Base-by-base conservation (phyloP, 2,888 invertebrate species). In the Tenthredo mesomela region DNA sequence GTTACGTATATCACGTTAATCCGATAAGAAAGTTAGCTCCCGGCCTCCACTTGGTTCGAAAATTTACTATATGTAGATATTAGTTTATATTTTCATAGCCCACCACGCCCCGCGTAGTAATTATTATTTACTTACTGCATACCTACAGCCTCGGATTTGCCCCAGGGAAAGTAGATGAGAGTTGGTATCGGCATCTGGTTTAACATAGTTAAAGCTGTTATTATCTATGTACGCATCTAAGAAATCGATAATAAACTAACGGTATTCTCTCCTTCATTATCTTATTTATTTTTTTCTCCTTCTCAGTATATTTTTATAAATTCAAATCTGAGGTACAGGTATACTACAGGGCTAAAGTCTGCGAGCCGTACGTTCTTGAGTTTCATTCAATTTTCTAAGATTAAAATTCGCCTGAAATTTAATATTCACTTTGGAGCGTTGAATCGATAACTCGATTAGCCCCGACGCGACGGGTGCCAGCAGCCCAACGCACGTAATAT, bases 401-500 rank as follows among this genome's bases (percentile, higher is more conserved):
- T 89, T 87, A 90, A 89, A 89, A 89, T 89, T 89, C 87, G 86
- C 86, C 82, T 86, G 86, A 88, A 90, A 90, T 90, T 88, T 90
- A 90, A 90, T 90, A 90, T 90, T 90, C 89, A 82, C 86, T 84
- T 67, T 77, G 86, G 75, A 87, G 86, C 86, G 87, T 82, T 84
- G 90, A 89, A 91, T 90, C 90, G 91, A 90, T 90, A 90, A 90
- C 90, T 91, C 90, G 90, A 91, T 90, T 90, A 90, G 89, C 88
- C 70, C 5, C 33, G 47, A 47, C 47, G 47, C 89, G 90, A 88
- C 88, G 89, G 86, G 84, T 85, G 80, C 85, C 61, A 21, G 77
- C 40, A 61, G 70, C 84, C 73, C 87, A 87, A 89, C 88, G 88
- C 89, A 88, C 89, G 88, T 90, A 90, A 92, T 91, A 91, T 90